Base-by-base conservation (phyloP, 2,797 vertebrate genomes). In the Pangasius krempfi region DNA sequence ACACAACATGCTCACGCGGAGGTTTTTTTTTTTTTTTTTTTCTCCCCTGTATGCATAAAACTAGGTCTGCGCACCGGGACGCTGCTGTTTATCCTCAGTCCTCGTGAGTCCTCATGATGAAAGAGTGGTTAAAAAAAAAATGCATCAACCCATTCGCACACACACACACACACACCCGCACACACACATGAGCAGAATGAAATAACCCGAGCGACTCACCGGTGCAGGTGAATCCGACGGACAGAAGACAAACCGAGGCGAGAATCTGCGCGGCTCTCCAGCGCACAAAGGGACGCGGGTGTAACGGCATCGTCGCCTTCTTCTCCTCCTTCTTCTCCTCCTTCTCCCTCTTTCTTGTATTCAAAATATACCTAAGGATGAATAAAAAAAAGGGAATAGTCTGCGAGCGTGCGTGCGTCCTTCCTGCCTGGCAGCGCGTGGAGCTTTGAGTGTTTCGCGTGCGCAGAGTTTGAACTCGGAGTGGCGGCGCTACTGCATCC, bases 201-300 rank as follows among this genome's bases (percentile, higher is more conserved):
- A 40, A 2, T 37, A 70, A 47, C 20, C 40, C 5, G 44, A 20
- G 50, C 25, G 93, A 96, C 96, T 97, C 93, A 97, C 96, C 95
- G 76, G 92, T 91, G 94, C 94, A 95, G 95, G 94, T 95, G 93
- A 96, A 95, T 90, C 92, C 93, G 54, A 90, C 88, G 64, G 93
- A 86, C 91, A 94, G 86, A 89, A 96, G 93, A 92, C 94, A 93
- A 88, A 95, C 92, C 90, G 92, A 92, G 52, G 93, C 92, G 89
- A 95, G 93, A 91, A 94, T 86, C 52, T 94, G 91, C 92, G 93
- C 89, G 94, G 91, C 90, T 93, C 94, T 90, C 75, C 94, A 92
- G 94, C 95, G 95, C 95, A 95, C 95, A 96, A 96, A 96, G 95
- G 95, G 94, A 93, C 93, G 93, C 94, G 91, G 92, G 91, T 94